A percentile compares a stretch with the other conserved stretches of the same genome.
Evolutionary conservation across 2,113 vertebrate species (phyloP).

Genomic region (Nothocercus nigrocapillus): DNA sequence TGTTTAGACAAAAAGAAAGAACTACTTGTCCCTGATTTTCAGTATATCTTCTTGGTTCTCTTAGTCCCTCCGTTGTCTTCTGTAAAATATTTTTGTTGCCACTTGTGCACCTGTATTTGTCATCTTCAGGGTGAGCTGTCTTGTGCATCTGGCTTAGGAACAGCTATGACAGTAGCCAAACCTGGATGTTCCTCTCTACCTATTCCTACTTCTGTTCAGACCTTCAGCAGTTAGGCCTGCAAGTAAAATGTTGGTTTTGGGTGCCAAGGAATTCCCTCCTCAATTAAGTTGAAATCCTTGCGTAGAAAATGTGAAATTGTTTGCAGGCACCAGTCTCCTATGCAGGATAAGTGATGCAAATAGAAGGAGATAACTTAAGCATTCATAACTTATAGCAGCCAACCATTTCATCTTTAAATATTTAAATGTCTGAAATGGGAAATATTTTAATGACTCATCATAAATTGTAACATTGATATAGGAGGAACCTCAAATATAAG

Average conservation of each 20-base stretch:
- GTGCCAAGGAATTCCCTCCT: neutral
- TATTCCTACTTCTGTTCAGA: neutral
- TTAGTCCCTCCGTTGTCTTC: neutral
- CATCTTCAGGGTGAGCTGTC: neutral
- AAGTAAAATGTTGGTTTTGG: neutral
- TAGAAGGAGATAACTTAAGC: neutral
- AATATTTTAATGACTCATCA: neutral
- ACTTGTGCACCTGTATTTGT: neutral
- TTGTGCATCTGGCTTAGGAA: neutral
- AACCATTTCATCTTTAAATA: neutral
- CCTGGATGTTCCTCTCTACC: fast-evolving
- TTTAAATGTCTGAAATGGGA: neutral
- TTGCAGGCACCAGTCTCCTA: neutral
- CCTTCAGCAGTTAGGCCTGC: neutral
- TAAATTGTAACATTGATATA: neutral
- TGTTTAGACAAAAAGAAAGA: neutral
- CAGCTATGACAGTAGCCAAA: too few species aligned
- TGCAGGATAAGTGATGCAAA: neutral
- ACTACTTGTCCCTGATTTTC: neutral
- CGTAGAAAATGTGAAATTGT: neutral
- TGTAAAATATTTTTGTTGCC: neutral
- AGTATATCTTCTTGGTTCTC: neutral
- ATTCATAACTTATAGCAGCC: neutral
- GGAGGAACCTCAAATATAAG: neutral
- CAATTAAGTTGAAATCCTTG: neutral